phyloP scores from a whole-genome alignment of 2,113 vertebrate genomes.

The Chloroceryle aenea region DNA sequence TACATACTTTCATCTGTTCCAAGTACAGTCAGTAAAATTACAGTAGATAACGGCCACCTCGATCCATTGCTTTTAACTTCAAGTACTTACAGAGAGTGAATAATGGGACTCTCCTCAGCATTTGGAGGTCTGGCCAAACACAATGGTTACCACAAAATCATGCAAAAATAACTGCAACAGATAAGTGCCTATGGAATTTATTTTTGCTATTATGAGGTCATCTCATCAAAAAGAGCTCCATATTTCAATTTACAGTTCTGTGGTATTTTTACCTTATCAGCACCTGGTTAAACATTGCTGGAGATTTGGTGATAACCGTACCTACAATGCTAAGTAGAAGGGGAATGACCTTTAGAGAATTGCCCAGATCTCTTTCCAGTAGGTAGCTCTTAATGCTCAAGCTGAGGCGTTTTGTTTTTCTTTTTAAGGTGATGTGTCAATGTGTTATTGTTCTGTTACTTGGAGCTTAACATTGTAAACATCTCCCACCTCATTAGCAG shows the following conservation, averaged over 20 bases:
- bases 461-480: conserved; percentile 4
- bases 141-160: neutral
- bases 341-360: conserved; percentile 12
- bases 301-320: conserved; percentile 19
- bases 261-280: neutral
- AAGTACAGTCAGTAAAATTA: neutral
- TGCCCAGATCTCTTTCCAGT: neutral
- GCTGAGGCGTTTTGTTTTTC: neutral
- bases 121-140: neutral
- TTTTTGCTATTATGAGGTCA: neutral
- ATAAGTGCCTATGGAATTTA: neutral
- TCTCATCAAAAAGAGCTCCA: neutral
- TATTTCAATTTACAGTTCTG: neutral
- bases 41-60: neutral
- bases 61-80: neutral
- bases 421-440: neutral
- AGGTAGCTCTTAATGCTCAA: neutral
- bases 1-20: fast-evolving
- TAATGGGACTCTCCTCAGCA: neutral
- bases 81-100: neutral
- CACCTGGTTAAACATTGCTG: conserved; percentile 47
- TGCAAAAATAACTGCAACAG: neutral
- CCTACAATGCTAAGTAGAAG: neutral
- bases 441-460: conserved; percentile 4
- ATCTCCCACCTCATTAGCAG: conserved; percentile 1